Conservation (phyloP, 2,888 invertebrate genomes). For the Meganola albula region DNA sequence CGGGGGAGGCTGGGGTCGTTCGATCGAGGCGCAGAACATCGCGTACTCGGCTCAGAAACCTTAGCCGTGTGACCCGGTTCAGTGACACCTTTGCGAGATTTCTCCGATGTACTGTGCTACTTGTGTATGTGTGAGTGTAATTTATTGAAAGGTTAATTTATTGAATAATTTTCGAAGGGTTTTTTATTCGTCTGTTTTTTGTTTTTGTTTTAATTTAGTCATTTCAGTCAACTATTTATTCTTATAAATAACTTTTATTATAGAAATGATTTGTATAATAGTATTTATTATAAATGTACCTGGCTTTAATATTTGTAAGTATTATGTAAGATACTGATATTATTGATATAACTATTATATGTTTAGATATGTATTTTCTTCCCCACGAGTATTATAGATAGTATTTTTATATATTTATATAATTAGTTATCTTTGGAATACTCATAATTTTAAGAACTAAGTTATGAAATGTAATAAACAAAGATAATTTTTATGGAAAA, state of each 20-base stretch:
- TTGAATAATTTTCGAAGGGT: slow-evolving; percentile 33
- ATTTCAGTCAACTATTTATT: too few relatives aligned
- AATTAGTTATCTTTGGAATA: too few relatives aligned
- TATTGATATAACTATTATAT: too few relatives aligned
- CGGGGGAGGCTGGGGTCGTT: slow-evolving; percentile 85
- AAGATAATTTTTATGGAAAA: slow-evolving; percentile 6
- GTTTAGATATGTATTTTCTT: too few relatives aligned
- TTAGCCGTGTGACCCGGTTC: slow-evolving; percentile 60
- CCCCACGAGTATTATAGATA: too few relatives aligned
- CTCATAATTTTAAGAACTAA: too few relatives aligned
- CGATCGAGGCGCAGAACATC: slow-evolving; percentile 85
- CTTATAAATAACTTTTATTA: too few relatives aligned
- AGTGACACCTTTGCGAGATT: slow-evolving; percentile 58
- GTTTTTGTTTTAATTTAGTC: slow-evolving; percentile 22
- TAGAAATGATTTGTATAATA: too few relatives aligned
- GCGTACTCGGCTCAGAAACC: slow-evolving; percentile 89
- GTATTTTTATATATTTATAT: too few relatives aligned
- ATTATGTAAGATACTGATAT: slow-evolving; percentile 37
- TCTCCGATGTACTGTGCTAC: slow-evolving; percentile 47
- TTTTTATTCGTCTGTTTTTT: too few relatives aligned
- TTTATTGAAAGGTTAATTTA: slow-evolving; percentile 36
- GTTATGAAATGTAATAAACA: too few relatives aligned
- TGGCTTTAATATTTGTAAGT: slow-evolving; percentile 69
- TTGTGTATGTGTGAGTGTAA: slow-evolving; percentile 51
- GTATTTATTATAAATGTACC: too few relatives aligned